phyloP scores from a whole-genome alignment of 2,888 invertebrate genomes.

The Phanerotoma sp. region DNA sequence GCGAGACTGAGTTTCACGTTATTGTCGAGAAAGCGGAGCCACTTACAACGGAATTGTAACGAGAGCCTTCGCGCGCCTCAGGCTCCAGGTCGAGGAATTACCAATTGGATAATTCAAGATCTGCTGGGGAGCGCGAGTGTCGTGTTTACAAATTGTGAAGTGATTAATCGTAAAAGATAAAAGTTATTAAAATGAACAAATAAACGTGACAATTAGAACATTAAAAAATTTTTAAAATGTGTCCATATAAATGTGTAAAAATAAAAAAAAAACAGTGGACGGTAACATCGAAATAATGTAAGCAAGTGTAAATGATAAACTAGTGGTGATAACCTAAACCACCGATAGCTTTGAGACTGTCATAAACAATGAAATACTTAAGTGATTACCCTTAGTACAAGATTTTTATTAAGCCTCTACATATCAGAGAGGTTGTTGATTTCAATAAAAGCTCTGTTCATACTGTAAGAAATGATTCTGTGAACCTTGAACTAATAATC shows the following conservation, averaged over 20 bases:
- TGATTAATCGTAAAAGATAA: not conserved
- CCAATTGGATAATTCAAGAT: constrained; percentile 24
- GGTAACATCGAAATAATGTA: too few species aligned
- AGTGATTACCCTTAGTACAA: constrained; percentile 14
- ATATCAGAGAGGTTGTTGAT: constrained; percentile 8
- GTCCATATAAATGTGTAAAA: too few species aligned
- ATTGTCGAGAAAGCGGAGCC: constrained; percentile 83
- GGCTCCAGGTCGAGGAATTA: constrained; percentile 34
- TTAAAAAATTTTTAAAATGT: too few species aligned
- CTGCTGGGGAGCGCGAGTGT: constrained; percentile 32
- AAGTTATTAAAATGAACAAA: not conserved
- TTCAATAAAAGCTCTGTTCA: not conserved
- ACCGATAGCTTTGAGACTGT: constrained; percentile 4
- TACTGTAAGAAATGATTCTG: too few species aligned
- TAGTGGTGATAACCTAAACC: not conserved
- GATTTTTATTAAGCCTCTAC: not conserved
- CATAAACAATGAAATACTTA: constrained; percentile 3
- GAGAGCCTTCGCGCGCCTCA: constrained; percentile 43
- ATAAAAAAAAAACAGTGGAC: too few species aligned
- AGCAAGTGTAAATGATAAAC: too few species aligned
- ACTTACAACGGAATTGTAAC: constrained; percentile 75
- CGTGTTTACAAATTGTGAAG: constrained; percentile 40
- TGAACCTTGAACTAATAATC: too few species aligned
- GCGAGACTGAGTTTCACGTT: constrained; percentile 84
- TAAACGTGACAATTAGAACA: too few species aligned